Conservation (phyloP, 2,797 vertebrate genomes). For the Buceros bicornis region DNA sequence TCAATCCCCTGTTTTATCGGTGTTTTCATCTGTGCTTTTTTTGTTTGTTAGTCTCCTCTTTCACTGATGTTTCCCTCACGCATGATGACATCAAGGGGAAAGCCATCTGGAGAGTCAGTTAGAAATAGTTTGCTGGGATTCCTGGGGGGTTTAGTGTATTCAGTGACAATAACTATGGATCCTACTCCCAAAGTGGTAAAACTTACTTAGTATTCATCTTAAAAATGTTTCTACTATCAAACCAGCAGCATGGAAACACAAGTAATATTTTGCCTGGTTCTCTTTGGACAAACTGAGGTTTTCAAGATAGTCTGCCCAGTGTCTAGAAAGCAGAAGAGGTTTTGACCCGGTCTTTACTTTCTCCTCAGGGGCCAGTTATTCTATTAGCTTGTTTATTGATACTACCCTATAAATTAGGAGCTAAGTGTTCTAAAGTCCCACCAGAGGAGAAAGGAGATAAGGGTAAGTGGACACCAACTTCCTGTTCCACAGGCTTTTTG, state of each 20-base stretch:
- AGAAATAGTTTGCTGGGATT: neutral
- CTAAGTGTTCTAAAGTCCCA: slow-evolving; percentile 22
- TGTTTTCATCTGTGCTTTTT: neutral
- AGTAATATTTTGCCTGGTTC: neutral
- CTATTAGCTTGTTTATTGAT: neutral
- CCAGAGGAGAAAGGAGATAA: slow-evolving; percentile 10
- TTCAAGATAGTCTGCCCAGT: neutral
- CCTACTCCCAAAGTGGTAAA: neutral
- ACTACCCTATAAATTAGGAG: slow-evolving; percentile 7
- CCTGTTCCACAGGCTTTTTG: slow-evolving; percentile 19
- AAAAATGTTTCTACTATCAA: neutral
- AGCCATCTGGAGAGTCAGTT: neutral
- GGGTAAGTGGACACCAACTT: slow-evolving; percentile 52
- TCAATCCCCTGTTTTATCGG: neutral
- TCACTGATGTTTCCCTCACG: neutral
- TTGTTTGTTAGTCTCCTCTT: neutral
- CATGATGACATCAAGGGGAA: neutral
- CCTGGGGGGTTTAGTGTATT: neutral
- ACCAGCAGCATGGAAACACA: neutral
- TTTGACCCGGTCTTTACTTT: neutral
- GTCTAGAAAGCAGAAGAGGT: neutral
- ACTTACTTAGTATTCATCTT: neutral
- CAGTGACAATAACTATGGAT: neutral
- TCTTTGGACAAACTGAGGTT: neutral
- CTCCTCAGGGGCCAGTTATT: neutral